Base-by-base conservation (phyloP, 1,140 invertebrate genomes). In the Dufourea novaeangliae region DNA sequence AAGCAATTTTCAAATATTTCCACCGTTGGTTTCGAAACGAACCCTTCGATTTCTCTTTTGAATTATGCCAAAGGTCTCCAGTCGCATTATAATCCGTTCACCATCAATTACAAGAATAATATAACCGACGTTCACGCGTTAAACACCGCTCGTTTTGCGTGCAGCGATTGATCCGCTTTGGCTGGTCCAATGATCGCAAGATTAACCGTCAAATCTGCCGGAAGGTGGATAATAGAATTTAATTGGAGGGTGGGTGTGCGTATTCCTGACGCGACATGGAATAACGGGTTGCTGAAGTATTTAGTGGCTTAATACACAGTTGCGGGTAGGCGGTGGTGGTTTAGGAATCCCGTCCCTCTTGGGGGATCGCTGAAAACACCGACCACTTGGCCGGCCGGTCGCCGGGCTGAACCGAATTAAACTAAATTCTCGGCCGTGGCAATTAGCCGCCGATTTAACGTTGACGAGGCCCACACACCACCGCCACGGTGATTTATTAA, bases 401-500 rank as follows among this genome's bases (percentile, higher is more conserved):
- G 54, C 67, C 69, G 22, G 22, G 57, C n/a, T 63, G 52, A 84
- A 87, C 80, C 83, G 80, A 89, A 88, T 89, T 89, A 85, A 89
- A 90, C 86, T 87, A 86, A 90, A 90, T 84, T 89, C 83, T 81
- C 82, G 63, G 57, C 71, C 61, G 27, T 80, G 87, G 85, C 85
- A 89, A 91, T 91, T 89, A 90, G 85, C 79, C n/a, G 82, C 84
- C 80, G 79, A 90, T 90, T 90, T 86, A 87, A 20, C 44, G 66
- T 27, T 67, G 63, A 89, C 83, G 84, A 85, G 75, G 64, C 79
- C 76, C 20, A n/a, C 74, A 79, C 64, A 46, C 50, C 37, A 27
- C 32, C 52, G n/a, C n/a, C n/a, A n/a, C n/a, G 11, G 32, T 79
- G 69, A 83, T 84, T 84, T 75, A 83, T 79, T 57, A 79, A 72